Percentiles rank a stretch among this genome's conserved stretches.
phyloP scores from a whole-genome alignment of 2,888 invertebrate genomes.

The Oegoconia quadripuncta region DNA sequence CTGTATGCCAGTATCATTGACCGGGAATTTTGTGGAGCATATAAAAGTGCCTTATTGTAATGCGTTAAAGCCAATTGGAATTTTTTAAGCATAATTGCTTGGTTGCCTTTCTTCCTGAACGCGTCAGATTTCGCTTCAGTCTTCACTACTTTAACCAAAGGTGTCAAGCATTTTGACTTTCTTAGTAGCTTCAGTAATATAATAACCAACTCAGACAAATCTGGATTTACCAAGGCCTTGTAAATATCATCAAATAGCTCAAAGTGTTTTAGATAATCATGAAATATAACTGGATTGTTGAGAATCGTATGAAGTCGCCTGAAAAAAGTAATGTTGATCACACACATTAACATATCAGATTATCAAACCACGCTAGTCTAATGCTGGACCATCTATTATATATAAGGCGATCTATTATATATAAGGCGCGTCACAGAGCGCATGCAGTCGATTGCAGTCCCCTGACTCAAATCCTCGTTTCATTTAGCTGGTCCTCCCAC shows the following conservation, averaged over 20 bases:
- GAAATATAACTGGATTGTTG: constrained; percentile 1
- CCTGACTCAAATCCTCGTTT: too few species aligned
- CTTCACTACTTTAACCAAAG: constrained; percentile 14
- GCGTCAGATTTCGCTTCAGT: constrained; percentile 20
- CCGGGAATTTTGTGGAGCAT: constrained; percentile 28
- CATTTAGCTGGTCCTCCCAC: too few species aligned
- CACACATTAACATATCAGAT: too few species aligned
- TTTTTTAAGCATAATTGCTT: constrained; percentile 13
- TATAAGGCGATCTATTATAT: too few species aligned
- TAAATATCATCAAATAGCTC: constrained; percentile 21
- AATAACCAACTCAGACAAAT: constrained; percentile 25
- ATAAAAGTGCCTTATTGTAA: constrained; percentile 31
- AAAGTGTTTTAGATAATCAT: constrained; percentile 10
- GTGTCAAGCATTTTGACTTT: constrained; percentile 13
- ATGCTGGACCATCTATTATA: too few species aligned
- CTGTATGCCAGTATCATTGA: constrained; percentile 29
- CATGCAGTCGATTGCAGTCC: too few species aligned
- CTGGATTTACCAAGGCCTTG: constrained; percentile 23
- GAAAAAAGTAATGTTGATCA: too few species aligned
- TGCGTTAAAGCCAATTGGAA: constrained; percentile 16
- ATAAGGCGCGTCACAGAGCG: too few species aligned
- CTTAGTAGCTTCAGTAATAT: constrained; percentile 16
- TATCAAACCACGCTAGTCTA: too few species aligned
- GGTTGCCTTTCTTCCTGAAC: constrained; percentile 25
- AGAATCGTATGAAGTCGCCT: constrained; percentile 4